Evolutionary conservation across 1,140 invertebrate species (phyloP), one percentile per base, ranked within the genome.

Genomic region (Oppia nitens): DNA sequence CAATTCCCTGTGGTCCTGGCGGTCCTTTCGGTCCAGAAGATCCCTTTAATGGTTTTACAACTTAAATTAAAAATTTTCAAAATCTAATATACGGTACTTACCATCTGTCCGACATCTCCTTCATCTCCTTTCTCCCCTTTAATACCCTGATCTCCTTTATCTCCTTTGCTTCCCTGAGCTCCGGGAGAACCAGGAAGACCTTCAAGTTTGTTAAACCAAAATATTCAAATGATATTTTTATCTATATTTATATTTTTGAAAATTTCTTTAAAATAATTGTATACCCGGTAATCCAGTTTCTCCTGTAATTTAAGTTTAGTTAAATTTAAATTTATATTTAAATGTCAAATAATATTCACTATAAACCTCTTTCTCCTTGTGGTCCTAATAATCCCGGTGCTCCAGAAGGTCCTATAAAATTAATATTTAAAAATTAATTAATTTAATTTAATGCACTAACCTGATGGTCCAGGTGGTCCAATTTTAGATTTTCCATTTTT

Each of bases 1-100:
- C n/a, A 29, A 75, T 67, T 53, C 78, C 79, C 64, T 74, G 76
- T 14, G 71, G 64, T 47, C 79, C 79, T 49, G 75, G 71, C 29
- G 57, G 58, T 21, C 67, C 67, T 17, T 26, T 21, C 2, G 51
- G 25, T 14, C 62, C 62, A 14, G 63, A 57, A 56, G 72, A 53
- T 27, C 79, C 57, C 57, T 14, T 20, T 11, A 47, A 17, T 20
- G 21, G 25, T 3, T 20, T 14, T 17, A n/a, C 24, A 53, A n/a
- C 4, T 26, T 3, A 49, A 53, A 21, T n/a, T 12, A 47, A 55
- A 20, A 55, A 3, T n/a, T 32, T 32, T 17, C 26, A 32, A 55
- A 9, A 11, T 12, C 14, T 21, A 9, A 9, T 21, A 52, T 28
- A 20, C 26, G 6, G 49, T 9, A 47, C 27, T 17, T 1, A n/a